Percentiles rank a stretch among this genome's conserved stretches.
These are phyloP conservation scores for Atethmia centrago DNA, from an alignment of 2,888 invertebrate species.

Conservation along the genomic window DNA sequence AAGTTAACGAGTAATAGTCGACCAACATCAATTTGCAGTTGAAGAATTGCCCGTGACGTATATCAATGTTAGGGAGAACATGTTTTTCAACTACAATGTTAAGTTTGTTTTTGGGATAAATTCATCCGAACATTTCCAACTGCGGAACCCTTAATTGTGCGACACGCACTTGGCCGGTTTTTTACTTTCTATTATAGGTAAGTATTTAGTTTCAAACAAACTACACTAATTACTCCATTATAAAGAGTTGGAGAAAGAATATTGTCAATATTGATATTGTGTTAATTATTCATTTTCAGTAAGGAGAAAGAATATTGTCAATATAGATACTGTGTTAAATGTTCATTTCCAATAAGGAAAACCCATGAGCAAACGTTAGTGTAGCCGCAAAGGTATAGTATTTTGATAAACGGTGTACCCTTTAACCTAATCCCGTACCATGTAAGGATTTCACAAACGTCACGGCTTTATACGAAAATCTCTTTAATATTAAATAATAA, in stretches of 20 bases:
- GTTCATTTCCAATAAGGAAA: not conserved
- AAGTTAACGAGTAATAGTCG: no score
- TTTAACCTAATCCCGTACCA: slow-evolving; percentile 40
- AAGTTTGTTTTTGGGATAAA: no score
- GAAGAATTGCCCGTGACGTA: no score
- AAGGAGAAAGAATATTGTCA: not conserved
- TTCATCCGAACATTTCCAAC: no score
- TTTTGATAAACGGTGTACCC: slow-evolving; percentile 22
- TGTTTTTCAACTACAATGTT: no score
- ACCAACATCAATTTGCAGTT: no score
- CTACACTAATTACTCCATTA: not conserved
- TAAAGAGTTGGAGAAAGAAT: not conserved
- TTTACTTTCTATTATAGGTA: no score
- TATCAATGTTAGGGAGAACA: no score
- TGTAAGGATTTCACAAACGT: slow-evolving; percentile 23
- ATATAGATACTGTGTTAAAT: not conserved
- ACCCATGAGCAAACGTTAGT: not conserved
- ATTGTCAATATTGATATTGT: not conserved
- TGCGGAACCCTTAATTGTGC: no score
- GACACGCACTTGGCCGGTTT: no score
- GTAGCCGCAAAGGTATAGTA: not conserved
- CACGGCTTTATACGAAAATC: slow-evolving; percentile 44
- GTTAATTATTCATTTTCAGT: not conserved
- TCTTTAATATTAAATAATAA: slow-evolving; percentile 62
- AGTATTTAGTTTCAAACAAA: not conserved